These are phyloP conservation scores for Ptilonorhynchus violaceus DNA, from an alignment of 2,113 vertebrate genomes.

Conservation along the genomic window DNA sequence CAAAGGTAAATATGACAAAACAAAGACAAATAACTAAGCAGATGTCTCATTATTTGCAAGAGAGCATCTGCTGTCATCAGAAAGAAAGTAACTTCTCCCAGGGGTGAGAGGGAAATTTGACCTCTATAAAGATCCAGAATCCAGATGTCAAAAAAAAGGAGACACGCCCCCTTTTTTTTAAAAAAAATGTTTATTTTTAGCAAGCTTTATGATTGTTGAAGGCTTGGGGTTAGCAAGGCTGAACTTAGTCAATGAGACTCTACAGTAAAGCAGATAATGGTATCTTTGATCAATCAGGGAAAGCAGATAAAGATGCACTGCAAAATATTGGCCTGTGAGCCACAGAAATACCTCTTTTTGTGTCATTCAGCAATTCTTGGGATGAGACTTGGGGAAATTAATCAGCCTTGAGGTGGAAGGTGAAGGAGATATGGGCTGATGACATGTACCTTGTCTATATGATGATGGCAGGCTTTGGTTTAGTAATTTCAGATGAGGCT, in stretches of 20 bases:
- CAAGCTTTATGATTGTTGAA: background rate
- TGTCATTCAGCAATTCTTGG: background rate
- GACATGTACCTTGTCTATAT: background rate
- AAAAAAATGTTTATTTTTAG: background rate
- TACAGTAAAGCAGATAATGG: background rate
- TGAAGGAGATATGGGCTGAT: background rate
- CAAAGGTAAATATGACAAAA: background rate
- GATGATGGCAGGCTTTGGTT: background rate
- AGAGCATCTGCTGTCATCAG: background rate
- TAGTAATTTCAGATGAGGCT: background rate
- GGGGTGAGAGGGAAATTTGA: background rate
- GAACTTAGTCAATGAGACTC: background rate
- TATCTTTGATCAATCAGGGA: conserved; percentile 12
- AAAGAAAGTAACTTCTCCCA: background rate
- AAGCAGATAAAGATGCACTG: background rate
- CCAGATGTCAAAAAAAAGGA: background rate
- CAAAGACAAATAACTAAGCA: background rate
- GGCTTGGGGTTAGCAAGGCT: background rate
- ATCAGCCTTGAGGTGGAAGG: conserved; percentile 1
- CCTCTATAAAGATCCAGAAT: background rate
- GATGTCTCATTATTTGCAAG: background rate
- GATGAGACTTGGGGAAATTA: conserved; percentile 13
- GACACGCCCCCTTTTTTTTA: background rate
- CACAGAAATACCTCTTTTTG: background rate
- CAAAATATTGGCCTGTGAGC: background rate